phyloP scores from a whole-genome alignment of 2,888 invertebrate genomes.

The Lepidocyrtinus sp. region DNA sequence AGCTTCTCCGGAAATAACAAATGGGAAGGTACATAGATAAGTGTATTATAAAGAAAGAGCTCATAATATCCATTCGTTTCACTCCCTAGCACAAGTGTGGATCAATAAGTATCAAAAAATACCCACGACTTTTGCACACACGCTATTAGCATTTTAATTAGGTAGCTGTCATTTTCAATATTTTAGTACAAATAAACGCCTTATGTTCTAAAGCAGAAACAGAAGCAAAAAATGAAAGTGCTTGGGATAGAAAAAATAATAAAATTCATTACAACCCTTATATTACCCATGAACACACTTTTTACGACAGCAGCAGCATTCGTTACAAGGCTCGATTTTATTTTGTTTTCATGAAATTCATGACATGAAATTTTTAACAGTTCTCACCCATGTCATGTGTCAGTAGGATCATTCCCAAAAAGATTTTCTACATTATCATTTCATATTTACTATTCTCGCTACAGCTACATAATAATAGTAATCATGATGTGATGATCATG shows the following conservation, averaged over 20 bases:
- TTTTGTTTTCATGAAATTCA: neutral
- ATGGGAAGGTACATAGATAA: too few relatives aligned
- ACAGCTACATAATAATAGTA: conserved; percentile 5
- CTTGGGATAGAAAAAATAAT: conserved; percentile 6
- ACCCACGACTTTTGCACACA: conserved; percentile 1
- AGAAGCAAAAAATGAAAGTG: conserved; percentile 3
- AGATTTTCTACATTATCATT: conserved; percentile 14
- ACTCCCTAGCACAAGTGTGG: neutral
- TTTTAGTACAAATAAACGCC: neutral
- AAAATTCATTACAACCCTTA: neutral
- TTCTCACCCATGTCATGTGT: conserved; percentile 27
- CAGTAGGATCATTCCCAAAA: conserved; percentile 34
- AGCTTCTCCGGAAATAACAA: too few relatives aligned
- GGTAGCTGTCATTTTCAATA: conserved; percentile 18
- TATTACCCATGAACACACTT: neutral
- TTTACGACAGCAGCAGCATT: neutral
- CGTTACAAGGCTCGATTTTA: neutral
- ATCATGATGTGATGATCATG: conserved; percentile 20
- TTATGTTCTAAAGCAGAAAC: neutral
- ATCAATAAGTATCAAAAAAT: neutral
- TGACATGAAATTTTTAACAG: neutral
- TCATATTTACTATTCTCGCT: conserved; percentile 14
- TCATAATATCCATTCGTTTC: too few relatives aligned
- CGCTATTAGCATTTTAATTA: conserved; percentile 13
- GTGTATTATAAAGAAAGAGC: too few relatives aligned